Evolutionary conservation across 2,797 vertebrate species (phyloP).

Genomic region (Sebastolobus alascanus): DNA sequence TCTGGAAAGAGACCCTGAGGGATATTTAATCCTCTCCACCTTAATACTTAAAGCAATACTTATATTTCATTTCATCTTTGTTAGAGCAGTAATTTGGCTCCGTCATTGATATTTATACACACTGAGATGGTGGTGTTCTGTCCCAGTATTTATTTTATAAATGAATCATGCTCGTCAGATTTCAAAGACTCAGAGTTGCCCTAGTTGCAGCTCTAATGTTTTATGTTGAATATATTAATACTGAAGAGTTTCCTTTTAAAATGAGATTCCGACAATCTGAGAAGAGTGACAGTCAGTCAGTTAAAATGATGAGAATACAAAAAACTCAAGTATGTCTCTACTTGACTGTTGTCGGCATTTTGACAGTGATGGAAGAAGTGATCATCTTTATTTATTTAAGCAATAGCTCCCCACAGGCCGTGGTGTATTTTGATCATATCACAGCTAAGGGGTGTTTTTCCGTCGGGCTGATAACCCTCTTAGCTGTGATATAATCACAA

Average conservation of each 20-base stretch:
- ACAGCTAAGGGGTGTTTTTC: too few relatives aligned
- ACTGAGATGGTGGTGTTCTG: constrained; percentile 35
- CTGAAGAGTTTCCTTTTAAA: constrained; percentile 36
- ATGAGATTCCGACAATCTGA: constrained; percentile 21
- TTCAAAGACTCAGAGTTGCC: constrained; percentile 58
- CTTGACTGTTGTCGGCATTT: neutral
- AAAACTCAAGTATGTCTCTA: neutral
- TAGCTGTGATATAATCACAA: too few relatives aligned
- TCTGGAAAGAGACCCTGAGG: constrained; percentile 16
- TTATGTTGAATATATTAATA: constrained; percentile 56
- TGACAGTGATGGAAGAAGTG: neutral
- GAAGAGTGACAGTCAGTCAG: constrained; percentile 7
- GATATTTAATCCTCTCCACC: neutral
- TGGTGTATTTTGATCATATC: too few relatives aligned
- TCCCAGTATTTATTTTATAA: constrained; percentile 59
- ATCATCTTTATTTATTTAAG: neutral
- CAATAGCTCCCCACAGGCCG: neutral
- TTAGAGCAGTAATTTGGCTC: constrained; percentile 7
- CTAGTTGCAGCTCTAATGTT: constrained; percentile 50
- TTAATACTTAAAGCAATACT: neutral
- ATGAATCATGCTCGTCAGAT: constrained; percentile 63
- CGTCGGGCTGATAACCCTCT: too few relatives aligned
- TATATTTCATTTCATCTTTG: constrained; percentile 12
- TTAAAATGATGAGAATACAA: neutral
- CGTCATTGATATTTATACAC: constrained; percentile 34